Conservation (phyloP, 2,113 vertebrate genomes). For the Daboia siamensis region DNA sequence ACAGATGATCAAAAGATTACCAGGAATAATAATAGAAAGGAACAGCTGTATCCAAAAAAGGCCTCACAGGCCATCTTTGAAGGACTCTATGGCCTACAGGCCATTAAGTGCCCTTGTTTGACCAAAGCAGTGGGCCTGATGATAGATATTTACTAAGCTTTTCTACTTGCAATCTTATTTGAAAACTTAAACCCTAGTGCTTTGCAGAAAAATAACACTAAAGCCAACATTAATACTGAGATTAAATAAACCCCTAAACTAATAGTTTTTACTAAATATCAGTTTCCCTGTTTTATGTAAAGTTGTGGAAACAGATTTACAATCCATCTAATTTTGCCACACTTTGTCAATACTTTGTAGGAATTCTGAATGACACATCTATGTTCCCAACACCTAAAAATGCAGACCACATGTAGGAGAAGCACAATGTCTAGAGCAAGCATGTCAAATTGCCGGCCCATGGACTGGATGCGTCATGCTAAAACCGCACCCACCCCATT, state of each 20-base stretch:
- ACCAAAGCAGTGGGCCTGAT: background rate
- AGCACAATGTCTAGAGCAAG: conserved; percentile 25
- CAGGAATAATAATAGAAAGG: background rate
- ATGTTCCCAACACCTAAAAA: conserved; percentile 53
- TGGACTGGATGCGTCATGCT: too few species aligned
- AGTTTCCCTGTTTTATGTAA: background rate
- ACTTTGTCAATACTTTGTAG: conserved; percentile 59
- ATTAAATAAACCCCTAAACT: background rate
- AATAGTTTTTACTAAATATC: background rate
- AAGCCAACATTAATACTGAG: background rate
- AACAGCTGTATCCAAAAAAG: background rate
- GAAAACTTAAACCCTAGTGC: background rate
- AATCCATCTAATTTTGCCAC: conserved; percentile 45
- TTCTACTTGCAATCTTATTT: background rate
- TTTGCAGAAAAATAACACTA: background rate
- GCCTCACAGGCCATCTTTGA: background rate
- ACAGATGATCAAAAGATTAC: background rate
- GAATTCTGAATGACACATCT: conserved; percentile 53
- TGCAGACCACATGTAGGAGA: conserved; percentile 45
- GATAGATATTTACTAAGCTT: background rate
- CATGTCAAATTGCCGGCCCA: too few species aligned
- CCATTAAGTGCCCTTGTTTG: background rate
- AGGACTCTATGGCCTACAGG: background rate
- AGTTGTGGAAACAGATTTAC: conserved; percentile 15
- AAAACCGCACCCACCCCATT: too few species aligned